Percentiles rank a stretch among this genome's conserved stretches.
phyloP scores from a whole-genome alignment of 2,888 invertebrate genomes.

The Xylophagus ater region DNA sequence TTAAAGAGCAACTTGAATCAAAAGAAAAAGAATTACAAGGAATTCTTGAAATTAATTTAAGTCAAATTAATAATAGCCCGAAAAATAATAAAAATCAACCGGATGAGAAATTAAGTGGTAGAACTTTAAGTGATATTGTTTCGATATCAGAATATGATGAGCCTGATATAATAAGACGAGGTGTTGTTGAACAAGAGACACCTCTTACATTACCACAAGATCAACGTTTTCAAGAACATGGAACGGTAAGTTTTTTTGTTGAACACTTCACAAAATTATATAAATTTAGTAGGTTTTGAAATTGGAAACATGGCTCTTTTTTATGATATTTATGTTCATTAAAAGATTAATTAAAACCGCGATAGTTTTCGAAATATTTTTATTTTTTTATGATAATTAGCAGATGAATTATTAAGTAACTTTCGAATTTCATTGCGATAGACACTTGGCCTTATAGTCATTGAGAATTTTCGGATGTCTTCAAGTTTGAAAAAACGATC shows the following conservation, averaged over 20 bases:
- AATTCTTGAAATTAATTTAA: slow-evolving; percentile 46
- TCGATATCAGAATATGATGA: slow-evolving; percentile 64
- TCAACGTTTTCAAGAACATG: slow-evolving; percentile 25
- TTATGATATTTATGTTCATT: no score
- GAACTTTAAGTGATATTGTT: slow-evolving; percentile 59
- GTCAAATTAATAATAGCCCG: slow-evolving; percentile 39
- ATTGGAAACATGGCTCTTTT: no score
- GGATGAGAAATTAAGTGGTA: slow-evolving; percentile 50
- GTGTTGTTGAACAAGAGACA: slow-evolving; percentile 26
- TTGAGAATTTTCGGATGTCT: no score
- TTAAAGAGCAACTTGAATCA: slow-evolving; percentile 44
- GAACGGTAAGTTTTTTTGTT: slow-evolving; percentile 25
- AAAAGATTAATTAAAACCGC: no score
- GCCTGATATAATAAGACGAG: slow-evolving; percentile 49
- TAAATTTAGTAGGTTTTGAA: no score
- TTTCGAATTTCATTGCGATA: no score
- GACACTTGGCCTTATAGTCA: no score
- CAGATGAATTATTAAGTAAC: no score
- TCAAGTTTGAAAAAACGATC: no score
- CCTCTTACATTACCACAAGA: slow-evolving; percentile 25
- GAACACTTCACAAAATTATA: no score
- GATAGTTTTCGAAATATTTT: no score
- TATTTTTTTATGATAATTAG: no score
- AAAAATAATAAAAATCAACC: slow-evolving; percentile 13
- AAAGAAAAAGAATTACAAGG: slow-evolving; percentile 40